phyloP scores from a whole-genome alignment of 2,888 invertebrate species.

The Sepiola atlantica region DNA sequence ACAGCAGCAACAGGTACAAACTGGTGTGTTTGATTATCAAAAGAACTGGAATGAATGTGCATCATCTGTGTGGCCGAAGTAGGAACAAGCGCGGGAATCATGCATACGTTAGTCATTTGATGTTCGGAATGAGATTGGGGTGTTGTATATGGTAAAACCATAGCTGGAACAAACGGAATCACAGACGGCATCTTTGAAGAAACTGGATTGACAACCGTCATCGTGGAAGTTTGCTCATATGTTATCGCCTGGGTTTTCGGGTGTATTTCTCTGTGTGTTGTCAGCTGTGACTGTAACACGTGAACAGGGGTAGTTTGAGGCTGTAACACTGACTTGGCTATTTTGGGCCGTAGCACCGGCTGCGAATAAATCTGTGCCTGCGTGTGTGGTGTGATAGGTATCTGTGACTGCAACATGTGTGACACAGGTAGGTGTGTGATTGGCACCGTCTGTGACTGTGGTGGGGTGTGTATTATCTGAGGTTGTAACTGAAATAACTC shows the following conservation, averaged over 20 bases:
- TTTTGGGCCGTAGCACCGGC: not conserved
- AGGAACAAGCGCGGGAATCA: not conserved
- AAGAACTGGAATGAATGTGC: not conserved
- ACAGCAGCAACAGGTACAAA: not conserved
- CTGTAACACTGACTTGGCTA: conserved; percentile 7
- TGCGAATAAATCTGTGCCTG: not conserved
- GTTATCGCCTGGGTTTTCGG: not conserved
- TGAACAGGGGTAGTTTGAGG: not conserved
- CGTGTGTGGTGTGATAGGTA: not conserved
- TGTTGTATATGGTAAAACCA: not conserved
- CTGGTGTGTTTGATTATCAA: not conserved
- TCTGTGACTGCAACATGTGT: not conserved
- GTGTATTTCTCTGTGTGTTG: not conserved
- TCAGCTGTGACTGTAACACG: not conserved
- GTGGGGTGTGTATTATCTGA: not conserved
- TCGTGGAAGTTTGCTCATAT: not conserved
- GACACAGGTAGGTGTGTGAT: not conserved
- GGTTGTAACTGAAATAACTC: not conserved
- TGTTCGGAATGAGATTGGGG: not conserved
- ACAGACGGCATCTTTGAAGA: not conserved
- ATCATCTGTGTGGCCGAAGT: not conserved
- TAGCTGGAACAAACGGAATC: not conserved
- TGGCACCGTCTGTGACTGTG: not conserved
- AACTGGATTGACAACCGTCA: not conserved
- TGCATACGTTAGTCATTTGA: not conserved